Conservation (phyloP, 2,888 invertebrate genomes). For the Lomographa bimaculata region DNA sequence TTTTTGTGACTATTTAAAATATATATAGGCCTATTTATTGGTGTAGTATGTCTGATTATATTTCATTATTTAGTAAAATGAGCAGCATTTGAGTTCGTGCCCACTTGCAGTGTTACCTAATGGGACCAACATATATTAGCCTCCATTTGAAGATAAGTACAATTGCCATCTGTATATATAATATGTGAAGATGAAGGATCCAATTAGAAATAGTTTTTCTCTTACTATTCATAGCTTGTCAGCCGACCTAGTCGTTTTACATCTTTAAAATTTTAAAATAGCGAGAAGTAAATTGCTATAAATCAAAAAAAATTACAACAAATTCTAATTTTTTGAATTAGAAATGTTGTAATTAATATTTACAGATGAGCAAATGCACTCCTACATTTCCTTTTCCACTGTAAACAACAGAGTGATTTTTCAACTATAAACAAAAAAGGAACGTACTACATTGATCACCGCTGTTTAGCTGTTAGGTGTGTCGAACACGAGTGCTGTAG, state of each 20-base stretch:
- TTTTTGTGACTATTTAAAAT: too few species aligned
- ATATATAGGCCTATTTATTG: too few species aligned
- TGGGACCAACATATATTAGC: conserved; percentile 17
- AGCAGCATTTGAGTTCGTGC: conserved; percentile 25
- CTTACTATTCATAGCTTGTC: too few species aligned
- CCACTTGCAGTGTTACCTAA: conserved; percentile 26
- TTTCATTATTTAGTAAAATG: too few species aligned
- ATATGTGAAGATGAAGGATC: neutral
- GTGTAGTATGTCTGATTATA: too few species aligned
- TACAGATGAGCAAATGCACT: conserved; percentile 3
- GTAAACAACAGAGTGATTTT: conserved; percentile 5
- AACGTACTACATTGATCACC: conserved; percentile 10
- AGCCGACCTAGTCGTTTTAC: too few species aligned
- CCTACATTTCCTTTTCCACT: conserved; percentile 1
- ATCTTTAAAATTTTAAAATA: too few species aligned
- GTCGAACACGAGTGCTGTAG: conserved; percentile 50
- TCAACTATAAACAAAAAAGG: neutral
- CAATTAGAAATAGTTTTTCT: too few species aligned
- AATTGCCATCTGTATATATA: neutral
- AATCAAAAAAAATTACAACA: too few species aligned
- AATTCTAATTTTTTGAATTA: too few species aligned
- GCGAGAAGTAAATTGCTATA: too few species aligned
- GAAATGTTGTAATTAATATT: too few species aligned
- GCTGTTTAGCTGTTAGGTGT: conserved; percentile 25
- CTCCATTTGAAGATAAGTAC: conserved; percentile 5